Evolutionary conservation across 2,113 vertebrate species (phyloP).

Genomic region (Eupsittula cactorum): DNA sequence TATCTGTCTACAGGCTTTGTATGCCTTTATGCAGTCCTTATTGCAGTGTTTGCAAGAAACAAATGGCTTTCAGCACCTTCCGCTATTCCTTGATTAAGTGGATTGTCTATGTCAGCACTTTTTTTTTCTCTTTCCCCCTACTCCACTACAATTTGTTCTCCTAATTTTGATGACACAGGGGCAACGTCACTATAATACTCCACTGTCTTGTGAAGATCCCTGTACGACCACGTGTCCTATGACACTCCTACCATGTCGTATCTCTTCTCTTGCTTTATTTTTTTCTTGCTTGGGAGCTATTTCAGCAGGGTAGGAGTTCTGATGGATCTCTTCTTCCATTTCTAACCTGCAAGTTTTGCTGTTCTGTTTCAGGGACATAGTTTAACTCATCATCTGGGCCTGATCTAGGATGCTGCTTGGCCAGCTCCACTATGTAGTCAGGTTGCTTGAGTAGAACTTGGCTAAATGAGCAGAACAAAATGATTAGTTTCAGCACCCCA

Average conservation of each 20-base stretch:
- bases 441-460: not conserved
- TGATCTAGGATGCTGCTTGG: not conserved
- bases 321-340: not conserved
- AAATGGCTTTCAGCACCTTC: not conserved
- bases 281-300: not conserved
- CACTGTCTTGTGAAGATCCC: not conserved
- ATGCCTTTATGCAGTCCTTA: not conserved
- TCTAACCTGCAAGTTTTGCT: not conserved
- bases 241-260: fast-evolving
- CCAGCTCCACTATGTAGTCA: not conserved
- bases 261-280: not conserved
- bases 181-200: not conserved
- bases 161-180: not conserved
- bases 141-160: fast-evolving
- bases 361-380: not conserved
- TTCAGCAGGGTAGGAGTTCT: not conserved
- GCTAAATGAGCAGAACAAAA: constrained; percentile 39
- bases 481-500: not conserved
- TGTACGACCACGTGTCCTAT: not conserved
- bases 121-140: not conserved
- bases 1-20: not conserved
- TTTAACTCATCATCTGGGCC: not conserved
- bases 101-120: not conserved
- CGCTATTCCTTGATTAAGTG: not conserved
- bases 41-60: not conserved